Evolutionary conservation across 2,797 vertebrate species (phyloP).

Genomic region (Protonibea diacanthus): DNA sequence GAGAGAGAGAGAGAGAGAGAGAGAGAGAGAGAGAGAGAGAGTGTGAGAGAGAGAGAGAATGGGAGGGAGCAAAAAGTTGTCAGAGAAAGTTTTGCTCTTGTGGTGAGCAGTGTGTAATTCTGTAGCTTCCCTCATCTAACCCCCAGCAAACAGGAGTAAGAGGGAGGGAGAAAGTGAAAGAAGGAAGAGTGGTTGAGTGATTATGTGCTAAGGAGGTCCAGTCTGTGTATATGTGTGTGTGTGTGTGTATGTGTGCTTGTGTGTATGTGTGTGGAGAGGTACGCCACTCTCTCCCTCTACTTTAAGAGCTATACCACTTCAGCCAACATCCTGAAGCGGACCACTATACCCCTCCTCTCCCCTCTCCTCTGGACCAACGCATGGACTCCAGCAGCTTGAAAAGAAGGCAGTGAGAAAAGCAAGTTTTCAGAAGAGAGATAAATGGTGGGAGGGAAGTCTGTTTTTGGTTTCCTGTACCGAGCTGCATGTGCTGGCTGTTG

Average conservation of each 20-base stretch:
- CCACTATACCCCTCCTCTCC: constrained; percentile 44
- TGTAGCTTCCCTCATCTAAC: constrained; percentile 72
- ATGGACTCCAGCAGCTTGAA: constrained; percentile 67
- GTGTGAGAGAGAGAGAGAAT: constrained; percentile 7
- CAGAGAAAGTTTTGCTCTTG: constrained; percentile 68
- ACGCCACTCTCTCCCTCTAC: constrained; percentile 53
- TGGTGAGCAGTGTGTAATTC: constrained; percentile 60
- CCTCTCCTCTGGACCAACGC: constrained; percentile 55
- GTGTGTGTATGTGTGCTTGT: constrained; percentile 26
- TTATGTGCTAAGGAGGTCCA: constrained; percentile 71
- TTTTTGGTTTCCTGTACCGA: constrained; percentile 76
- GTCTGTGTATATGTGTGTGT: constrained; percentile 22
- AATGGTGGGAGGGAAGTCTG: constrained; percentile 67
- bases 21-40: constrained; percentile 7
- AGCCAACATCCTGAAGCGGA: constrained; percentile 75
- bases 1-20: constrained; percentile 3
- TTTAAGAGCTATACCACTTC: constrained; percentile 80
- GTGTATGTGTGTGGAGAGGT: constrained; percentile 29
- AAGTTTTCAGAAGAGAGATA: constrained; percentile 61
- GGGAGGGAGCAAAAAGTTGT: constrained; percentile 45
- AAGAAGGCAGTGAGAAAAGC: constrained; percentile 57
- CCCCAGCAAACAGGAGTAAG: constrained; percentile 69
- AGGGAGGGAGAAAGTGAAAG: constrained; percentile 67
- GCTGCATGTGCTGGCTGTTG: constrained; percentile 65
- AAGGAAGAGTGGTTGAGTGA: constrained; percentile 77